phyloP scores from a whole-genome alignment of 2,888 invertebrate genomes.

The Tryphoninae sp. region DNA sequence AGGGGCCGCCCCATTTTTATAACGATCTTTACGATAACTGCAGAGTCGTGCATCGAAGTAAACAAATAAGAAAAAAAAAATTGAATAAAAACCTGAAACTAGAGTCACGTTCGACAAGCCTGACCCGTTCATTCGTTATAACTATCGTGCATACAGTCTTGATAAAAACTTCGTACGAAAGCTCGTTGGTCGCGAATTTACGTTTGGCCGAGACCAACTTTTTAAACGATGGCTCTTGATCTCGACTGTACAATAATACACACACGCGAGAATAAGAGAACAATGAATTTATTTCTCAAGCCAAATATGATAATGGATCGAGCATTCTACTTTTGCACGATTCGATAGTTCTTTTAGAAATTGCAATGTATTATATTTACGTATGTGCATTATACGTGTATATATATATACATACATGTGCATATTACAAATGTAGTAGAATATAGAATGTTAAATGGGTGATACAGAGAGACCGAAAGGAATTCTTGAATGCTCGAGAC shows the following conservation, averaged over 20 bases:
- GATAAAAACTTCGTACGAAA: conserved; percentile 17
- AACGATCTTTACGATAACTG: conserved; percentile 37
- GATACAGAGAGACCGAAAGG: conserved; percentile 9
- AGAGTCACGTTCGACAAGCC: conserved; percentile 58
- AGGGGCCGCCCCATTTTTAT: conserved; percentile 41
- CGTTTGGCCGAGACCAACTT: neutral
- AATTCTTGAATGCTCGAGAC: conserved; percentile 8
- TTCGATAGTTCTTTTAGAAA: conserved; percentile 35
- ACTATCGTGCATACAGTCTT: conserved; percentile 32
- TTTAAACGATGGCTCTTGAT: conserved; percentile 15
- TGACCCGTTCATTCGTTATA: conserved; percentile 28
- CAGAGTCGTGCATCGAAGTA: conserved; percentile 53
- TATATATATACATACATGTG: neutral
- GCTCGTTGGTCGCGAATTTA: conserved; percentile 7
- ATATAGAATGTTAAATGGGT: neutral
- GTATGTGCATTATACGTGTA: neutral
- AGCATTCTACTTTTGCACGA: conserved; percentile 42
- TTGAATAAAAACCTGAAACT: conserved; percentile 4
- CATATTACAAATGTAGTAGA: neutral
- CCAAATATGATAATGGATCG: conserved; percentile 49
- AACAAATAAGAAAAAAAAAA: conserved; percentile 47
- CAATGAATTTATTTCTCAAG: conserved; percentile 55
- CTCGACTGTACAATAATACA: conserved; percentile 32
- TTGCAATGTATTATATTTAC: neutral
- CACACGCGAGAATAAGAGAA: conserved; percentile 33